Conservation (phyloP, 2,888 invertebrate genomes). For the Stenodema calcarata region DNA sequence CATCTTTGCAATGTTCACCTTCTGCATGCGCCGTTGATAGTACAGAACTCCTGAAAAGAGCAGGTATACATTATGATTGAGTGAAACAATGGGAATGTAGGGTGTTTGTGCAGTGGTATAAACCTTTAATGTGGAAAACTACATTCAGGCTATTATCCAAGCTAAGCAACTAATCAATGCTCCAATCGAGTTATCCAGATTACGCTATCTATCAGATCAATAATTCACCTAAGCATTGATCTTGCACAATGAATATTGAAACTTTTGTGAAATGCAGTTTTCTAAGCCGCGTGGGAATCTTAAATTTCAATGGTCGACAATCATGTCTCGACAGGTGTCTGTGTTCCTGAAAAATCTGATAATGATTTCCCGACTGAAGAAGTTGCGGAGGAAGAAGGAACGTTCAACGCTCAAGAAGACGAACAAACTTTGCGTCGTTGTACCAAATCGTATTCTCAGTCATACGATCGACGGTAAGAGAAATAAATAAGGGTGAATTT, state of each 20-base stretch:
- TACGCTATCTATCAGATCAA: too few species aligned
- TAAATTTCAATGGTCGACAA: too few species aligned
- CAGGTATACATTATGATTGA: not conserved
- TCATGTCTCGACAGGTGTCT: not conserved
- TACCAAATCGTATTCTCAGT: not conserved
- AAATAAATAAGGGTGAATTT: not conserved
- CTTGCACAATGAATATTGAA: too few species aligned
- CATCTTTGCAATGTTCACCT: conserved; percentile 11
- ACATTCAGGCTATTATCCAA: too few species aligned
- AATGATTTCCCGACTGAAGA: not conserved
- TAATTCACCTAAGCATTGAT: too few species aligned
- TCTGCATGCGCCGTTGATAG: not conserved
- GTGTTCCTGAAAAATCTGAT: not conserved
- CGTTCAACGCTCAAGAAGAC: not conserved
- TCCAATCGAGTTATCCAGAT: too few species aligned
- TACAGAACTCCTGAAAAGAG: not conserved
- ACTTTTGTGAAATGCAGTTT: too few species aligned
- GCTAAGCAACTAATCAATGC: too few species aligned
- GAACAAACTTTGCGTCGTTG: not conserved
- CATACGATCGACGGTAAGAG: not conserved
- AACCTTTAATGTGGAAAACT: too few species aligned
- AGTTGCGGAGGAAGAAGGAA: not conserved
- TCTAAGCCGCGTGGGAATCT: too few species aligned
- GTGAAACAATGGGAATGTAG: not conserved
- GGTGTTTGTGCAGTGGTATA: too few species aligned